Conservation (phyloP, 2,888 invertebrate species). For the Lacanobia wlatinum region DNA sequence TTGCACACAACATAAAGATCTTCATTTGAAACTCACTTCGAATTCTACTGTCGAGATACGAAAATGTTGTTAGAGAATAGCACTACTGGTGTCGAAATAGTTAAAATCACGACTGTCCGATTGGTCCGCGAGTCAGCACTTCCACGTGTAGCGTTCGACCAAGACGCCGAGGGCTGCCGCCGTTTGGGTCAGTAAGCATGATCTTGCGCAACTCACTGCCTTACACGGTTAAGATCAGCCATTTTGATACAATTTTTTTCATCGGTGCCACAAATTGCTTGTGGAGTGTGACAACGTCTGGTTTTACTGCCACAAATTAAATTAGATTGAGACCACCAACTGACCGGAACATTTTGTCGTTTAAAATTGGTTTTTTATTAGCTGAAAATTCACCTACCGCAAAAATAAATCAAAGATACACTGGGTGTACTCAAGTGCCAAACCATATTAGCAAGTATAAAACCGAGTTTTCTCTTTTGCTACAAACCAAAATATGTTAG, state of each 20-base stretch:
- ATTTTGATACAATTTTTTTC: constrained; percentile 41
- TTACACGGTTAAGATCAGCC: constrained; percentile 53
- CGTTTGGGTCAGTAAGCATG: constrained; percentile 66
- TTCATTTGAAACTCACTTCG: no score
- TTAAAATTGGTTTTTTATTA: constrained; percentile 6
- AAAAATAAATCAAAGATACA: constrained; percentile 1
- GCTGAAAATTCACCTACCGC: background rate
- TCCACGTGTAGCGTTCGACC: constrained; percentile 86
- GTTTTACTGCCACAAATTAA: constrained; percentile 27
- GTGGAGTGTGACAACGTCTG: constrained; percentile 19
- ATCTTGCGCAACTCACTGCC: constrained; percentile 66
- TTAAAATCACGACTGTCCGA: constrained; percentile 54
- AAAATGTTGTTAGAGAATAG: no score
- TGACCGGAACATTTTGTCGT: background rate
- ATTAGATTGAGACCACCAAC: constrained; percentile 25
- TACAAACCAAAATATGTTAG: constrained; percentile 29
- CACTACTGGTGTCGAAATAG: constrained; percentile 34
- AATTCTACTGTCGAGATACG: no score
- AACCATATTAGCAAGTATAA: background rate
- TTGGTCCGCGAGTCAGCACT: constrained; percentile 46
- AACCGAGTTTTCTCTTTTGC: constrained; percentile 3
- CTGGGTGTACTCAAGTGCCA: background rate
- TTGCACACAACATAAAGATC: no score
- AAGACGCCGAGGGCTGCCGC: constrained; percentile 74
- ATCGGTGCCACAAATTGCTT: constrained; percentile 21